phyloP scores from a whole-genome alignment of 2,888 invertebrate species.

The Penaeus monodon region DNA sequence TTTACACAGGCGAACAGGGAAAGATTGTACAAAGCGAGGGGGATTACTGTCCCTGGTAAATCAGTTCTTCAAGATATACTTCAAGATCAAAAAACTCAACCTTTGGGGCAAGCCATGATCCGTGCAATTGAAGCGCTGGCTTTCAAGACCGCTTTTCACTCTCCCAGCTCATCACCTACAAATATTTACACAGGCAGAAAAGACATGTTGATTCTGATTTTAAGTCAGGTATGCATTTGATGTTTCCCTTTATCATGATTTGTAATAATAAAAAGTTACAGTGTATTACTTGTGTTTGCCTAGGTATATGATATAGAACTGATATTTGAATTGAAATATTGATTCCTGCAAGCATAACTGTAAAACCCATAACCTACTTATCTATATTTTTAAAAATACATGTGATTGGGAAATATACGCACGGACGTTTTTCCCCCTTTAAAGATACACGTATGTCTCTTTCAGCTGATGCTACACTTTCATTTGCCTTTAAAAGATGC shows the following conservation, averaged over 20 bases:
- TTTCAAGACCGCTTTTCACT: constrained; percentile 90
- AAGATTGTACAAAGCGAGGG: constrained; percentile 92
- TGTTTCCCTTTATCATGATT: neutral
- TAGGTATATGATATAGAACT: no score
- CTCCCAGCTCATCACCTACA: constrained; percentile 95
- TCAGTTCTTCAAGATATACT: constrained; percentile 97
- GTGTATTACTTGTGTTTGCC: no score
- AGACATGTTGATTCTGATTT: constrained; percentile 98
- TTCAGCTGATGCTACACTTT: constrained; percentile 88
- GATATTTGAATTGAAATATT: no score
- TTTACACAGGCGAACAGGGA: constrained; percentile 79
- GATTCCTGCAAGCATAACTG: no score
- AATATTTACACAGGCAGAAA: constrained; percentile 97
- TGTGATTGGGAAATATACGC: neutral
- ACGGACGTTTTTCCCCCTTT: neutral
- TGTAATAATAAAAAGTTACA: neutral
- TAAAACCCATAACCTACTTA: no score
- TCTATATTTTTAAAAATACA: no score
- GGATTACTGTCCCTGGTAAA: constrained; percentile 97
- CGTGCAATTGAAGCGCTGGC: constrained; percentile 94
- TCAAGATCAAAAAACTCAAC: constrained; percentile 90
- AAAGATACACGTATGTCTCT: constrained; percentile 65
- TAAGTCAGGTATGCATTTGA: constrained; percentile 75
- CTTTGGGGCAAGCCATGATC: constrained; percentile 94
- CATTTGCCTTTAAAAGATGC: constrained; percentile 93